Conservation (phyloP, 1,140 invertebrate species). For the Muscidifurax raptorellus region DNA sequence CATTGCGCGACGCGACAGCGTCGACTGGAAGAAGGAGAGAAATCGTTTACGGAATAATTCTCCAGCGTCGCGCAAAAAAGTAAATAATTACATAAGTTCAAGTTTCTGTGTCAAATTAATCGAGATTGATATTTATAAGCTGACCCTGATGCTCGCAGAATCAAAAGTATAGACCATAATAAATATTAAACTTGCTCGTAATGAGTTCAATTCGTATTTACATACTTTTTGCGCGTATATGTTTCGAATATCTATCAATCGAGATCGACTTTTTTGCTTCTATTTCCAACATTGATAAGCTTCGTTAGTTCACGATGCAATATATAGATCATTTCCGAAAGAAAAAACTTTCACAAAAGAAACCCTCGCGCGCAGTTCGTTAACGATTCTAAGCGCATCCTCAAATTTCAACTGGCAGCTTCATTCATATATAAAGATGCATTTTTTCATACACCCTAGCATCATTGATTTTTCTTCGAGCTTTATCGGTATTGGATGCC, state of each 20-base stretch:
- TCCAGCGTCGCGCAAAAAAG: neutral
- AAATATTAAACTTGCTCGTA: too few relatives aligned
- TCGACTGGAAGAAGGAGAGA: neutral
- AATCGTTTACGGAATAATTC: neutral
- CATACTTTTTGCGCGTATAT: neutral
- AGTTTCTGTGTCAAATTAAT: conserved; percentile 49
- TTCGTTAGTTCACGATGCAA: neutral
- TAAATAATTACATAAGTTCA: conserved; percentile 35
- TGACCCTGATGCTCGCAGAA: too few relatives aligned
- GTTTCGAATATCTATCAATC: neutral
- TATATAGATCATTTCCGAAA: neutral
- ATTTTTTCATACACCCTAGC: neutral
- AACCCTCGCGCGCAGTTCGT: neutral
- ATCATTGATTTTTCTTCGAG: neutral
- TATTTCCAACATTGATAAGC: neutral
- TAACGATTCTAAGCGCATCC: neutral
- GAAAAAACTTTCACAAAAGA: neutral
- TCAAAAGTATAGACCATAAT: too few relatives aligned
- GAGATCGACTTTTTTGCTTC: neutral
- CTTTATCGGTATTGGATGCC: conserved; percentile 4
- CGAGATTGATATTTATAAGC: conserved; percentile 48
- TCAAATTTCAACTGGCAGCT: neutral
- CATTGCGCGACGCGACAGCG: neutral
- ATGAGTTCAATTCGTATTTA: too few relatives aligned
- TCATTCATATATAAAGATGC: neutral